Conservation (phyloP, 2,888 invertebrate species). For the Dicycla oo region DNA sequence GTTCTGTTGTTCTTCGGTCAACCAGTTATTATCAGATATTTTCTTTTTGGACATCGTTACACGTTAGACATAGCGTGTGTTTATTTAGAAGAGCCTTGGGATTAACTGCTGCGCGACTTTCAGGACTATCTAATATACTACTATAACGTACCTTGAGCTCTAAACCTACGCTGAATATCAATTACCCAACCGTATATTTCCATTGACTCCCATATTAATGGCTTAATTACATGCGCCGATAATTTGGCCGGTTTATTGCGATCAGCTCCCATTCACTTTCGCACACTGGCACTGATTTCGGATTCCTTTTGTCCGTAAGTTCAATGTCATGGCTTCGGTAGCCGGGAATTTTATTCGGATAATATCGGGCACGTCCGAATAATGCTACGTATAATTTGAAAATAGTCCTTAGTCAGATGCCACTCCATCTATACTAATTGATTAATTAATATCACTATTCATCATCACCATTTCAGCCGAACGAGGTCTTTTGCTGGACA, state of each 20-base stretch:
- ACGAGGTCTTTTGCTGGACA: background rate
- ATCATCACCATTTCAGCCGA: background rate
- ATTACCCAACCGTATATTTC: background rate
- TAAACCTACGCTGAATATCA: constrained; percentile 14
- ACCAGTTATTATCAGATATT: background rate
- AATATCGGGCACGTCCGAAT: background rate
- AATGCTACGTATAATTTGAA: background rate
- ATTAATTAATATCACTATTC: background rate
- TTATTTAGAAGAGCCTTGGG: background rate
- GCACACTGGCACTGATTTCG: constrained; percentile 13
- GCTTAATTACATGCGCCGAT: constrained; percentile 35
- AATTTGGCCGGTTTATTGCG: constrained; percentile 33
- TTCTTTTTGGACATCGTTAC: background rate
- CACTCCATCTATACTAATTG: background rate
- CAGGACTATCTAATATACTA: background rate
- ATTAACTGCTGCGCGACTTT: background rate
- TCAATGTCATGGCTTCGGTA: constrained; percentile 29
- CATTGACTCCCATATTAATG: constrained; percentile 27
- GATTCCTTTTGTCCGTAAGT: constrained; percentile 10
- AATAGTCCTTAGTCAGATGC: background rate
- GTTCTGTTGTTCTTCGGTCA: background rate
- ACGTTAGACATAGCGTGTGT: background rate
- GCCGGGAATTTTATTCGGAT: background rate
- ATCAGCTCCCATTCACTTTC: constrained; percentile 39
- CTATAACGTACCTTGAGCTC: constrained; percentile 1